Conservation (phyloP, 2,113 vertebrate species). For the Phrynosoma platyrhinos region DNA sequence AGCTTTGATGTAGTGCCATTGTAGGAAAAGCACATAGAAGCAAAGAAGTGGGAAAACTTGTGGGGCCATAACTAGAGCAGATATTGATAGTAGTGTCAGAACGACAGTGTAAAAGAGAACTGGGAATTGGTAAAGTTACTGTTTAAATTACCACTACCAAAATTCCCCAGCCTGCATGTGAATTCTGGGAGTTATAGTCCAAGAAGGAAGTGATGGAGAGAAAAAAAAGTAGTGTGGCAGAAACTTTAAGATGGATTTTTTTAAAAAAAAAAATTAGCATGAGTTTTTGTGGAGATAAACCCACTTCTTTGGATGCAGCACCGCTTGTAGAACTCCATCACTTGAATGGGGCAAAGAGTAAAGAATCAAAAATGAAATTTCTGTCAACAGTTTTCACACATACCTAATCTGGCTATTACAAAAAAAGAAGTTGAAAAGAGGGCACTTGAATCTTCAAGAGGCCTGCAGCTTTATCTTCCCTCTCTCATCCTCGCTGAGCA, state of each 20-base stretch:
- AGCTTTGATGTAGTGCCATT: not conserved
- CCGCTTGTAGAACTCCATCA: too few species aligned
- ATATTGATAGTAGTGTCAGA: not conserved
- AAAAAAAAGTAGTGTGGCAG: too few species aligned
- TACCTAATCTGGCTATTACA: not conserved
- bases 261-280: not conserved
- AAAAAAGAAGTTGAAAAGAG: not conserved
- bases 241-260: not conserved
- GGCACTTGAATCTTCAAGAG: conserved; percentile 38
- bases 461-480: conserved; percentile 35
- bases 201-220: too few species aligned
- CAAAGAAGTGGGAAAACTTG: too few species aligned
- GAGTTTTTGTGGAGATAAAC: not conserved
- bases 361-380: not conserved
- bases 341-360: too few species aligned
- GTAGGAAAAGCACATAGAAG: too few species aligned
- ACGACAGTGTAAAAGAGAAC: not conserved
- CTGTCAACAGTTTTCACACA: not conserved
- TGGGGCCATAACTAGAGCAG: not conserved
- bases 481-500: conserved; percentile 23
- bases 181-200: too few species aligned
- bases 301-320: too few species aligned
- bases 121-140: too few species aligned
- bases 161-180: too few species aligned
- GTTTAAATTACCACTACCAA: too few species aligned